Evolutionary conservation across 2,888 invertebrate genomes (phyloP), one percentile per base, ranked within the genome.

Genomic region (Nymphalis polychloros): DNA sequence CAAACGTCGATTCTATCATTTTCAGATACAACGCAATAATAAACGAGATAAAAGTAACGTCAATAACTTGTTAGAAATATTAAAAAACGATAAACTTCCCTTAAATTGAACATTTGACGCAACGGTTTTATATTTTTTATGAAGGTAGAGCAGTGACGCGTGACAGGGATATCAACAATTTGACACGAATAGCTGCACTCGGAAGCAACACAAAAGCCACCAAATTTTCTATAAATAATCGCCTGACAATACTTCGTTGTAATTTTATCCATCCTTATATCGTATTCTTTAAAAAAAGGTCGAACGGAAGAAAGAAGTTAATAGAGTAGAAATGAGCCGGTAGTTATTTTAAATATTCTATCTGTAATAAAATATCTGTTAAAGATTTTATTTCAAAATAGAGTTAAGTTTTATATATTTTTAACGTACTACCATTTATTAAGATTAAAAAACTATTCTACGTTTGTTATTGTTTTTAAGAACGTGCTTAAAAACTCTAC

Each of bases 201-300:
- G 84, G 85, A 87, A 86, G 84, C 84, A 81, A 81, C 84, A 91
- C 90, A 91, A 92, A 23, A 89, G 88, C 84, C 82, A 80, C 87
- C 84, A 87, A 91, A 89, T 90, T 90, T 89, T 91, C 89, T 91
- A 92, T 90, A 91, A 92, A 91, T 92, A 91, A 90, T 90, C 90
- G 88, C 82, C 82, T 86, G 81, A 92, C 91, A 91, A 91, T 89
- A 84, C 84, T 78, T 80, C 79, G 78, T 79, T 81, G 91, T 90
- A 90, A 90, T 89, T 90, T 90, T 87, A 90, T 90, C 89, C 89
- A 86, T 86, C 89, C 89, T 86, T 87, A 82, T 87, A 87, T 89
- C 85, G 88, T 88, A 88, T 90, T 89, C 84, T 80, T 84, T 84
- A 88, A 89, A 92, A 90, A 90, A 90, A 89, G 57, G 75, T 76